These are phyloP conservation scores for Melanotaenia maccullochi DNA, from an alignment of 2,797 vertebrate genomes.

Conservation along the genomic window DNA sequence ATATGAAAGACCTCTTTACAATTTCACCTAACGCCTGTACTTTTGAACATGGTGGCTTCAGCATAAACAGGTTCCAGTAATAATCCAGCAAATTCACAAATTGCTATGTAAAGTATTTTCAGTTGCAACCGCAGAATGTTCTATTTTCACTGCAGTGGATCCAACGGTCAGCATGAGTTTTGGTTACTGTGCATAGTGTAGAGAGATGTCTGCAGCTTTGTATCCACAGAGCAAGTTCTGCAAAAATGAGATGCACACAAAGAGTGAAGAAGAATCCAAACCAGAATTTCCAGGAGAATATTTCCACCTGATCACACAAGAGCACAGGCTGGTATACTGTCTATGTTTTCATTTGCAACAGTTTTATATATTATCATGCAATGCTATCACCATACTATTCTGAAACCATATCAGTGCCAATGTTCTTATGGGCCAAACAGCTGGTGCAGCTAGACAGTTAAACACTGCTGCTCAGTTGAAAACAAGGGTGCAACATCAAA, in stretches of 20 bases:
- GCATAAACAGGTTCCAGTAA: conserved; percentile 4
- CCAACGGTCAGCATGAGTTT: conserved; percentile 56
- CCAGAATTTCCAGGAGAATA: neutral
- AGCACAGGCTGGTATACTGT: conserved; percentile 10
- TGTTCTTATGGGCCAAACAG: conserved; percentile 67
- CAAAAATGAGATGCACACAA: conserved; percentile 2
- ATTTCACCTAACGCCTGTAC: conserved; percentile 35
- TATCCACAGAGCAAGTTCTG: conserved; percentile 11
- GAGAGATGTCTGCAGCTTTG: conserved; percentile 22
- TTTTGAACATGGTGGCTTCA: conserved; percentile 1
- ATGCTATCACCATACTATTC: neutral
- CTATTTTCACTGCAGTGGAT: conserved; percentile 56
- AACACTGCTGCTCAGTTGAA: conserved; percentile 75
- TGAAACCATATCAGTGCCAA: conserved; percentile 12
- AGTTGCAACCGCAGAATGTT: conserved; percentile 59
- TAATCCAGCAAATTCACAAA: conserved; percentile 19
- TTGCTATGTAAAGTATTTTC: conserved; percentile 48
- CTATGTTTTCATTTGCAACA: conserved; percentile 6
- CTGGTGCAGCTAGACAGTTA: conserved; percentile 64
- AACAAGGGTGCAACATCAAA: conserved; percentile 82
- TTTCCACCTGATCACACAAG: conserved; percentile 45
- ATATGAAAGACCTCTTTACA: neutral
- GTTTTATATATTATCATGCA: neutral
- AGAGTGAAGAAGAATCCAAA: neutral
- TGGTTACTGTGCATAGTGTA: conserved; percentile 25